A percentile compares a stretch with the other conserved stretches of the same genome.
phyloP scores from a whole-genome alignment of 2,797 vertebrate species.

The Geotrypetes seraphini region DNA sequence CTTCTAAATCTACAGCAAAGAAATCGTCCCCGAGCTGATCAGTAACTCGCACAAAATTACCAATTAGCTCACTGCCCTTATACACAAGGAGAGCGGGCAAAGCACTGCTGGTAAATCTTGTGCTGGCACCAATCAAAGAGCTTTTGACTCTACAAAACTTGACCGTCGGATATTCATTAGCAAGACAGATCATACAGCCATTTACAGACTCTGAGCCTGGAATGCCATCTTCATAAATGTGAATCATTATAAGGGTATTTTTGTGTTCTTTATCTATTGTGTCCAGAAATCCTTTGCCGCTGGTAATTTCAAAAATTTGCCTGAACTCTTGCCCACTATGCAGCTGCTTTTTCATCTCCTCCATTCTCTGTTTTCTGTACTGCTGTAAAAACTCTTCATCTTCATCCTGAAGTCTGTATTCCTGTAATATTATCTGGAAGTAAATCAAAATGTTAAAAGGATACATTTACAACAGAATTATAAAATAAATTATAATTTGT shows the following conservation, averaged over 20 bases:
- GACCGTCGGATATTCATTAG: constrained; percentile 81
- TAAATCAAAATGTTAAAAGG: not conserved
- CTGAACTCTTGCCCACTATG: constrained; percentile 76
- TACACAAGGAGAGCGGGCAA: constrained; percentile 89
- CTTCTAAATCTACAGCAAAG: constrained; percentile 90
- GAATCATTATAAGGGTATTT: constrained; percentile 81
- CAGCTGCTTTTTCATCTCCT: constrained; percentile 85
- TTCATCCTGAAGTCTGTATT: constrained; percentile 72
- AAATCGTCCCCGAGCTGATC: constrained; percentile 96
- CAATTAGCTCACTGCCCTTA: constrained; percentile 85
- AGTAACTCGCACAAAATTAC: constrained; percentile 92
- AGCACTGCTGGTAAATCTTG: constrained; percentile 80
- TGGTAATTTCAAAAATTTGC: constrained; percentile 74
- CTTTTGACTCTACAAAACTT: constrained; percentile 91
- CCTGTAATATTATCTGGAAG: constrained; percentile 77
- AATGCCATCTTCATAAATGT: constrained; percentile 83
- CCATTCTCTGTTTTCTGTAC: constrained; percentile 89
- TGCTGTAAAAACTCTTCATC: constrained; percentile 88
- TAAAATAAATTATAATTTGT: too few species aligned
- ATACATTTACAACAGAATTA: too few species aligned
- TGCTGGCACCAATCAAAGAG: constrained; percentile 80
- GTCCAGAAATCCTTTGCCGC: constrained; percentile 84
- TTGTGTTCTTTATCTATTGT: constrained; percentile 83
- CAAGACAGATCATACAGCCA: constrained; percentile 86
- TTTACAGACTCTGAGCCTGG: constrained; percentile 82